Evolutionary conservation across 2,113 vertebrate genomes (phyloP).

Genomic region (Phycodurus eques): DNA sequence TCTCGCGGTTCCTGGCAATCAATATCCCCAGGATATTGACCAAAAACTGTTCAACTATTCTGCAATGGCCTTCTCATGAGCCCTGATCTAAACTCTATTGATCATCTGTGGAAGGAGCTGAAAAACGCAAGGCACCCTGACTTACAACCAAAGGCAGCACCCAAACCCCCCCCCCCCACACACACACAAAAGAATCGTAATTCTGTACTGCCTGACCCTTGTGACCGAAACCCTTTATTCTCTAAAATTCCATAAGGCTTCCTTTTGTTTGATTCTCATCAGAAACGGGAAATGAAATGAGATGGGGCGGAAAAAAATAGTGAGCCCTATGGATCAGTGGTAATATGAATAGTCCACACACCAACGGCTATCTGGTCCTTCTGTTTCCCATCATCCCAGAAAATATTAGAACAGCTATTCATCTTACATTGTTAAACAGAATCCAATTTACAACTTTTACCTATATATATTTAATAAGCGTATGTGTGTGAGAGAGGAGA

Average conservation of each 20-base stretch:
- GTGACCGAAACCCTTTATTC: conserved; percentile 5
- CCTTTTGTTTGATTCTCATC: conserved; percentile 11
- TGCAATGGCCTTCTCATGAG: not conserved
- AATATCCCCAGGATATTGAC: too few relatives aligned
- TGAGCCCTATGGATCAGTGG: conserved; percentile 26
- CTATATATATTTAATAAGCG: conserved; percentile 37
- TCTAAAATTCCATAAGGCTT: not conserved
- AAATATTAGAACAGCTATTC: conserved; percentile 72
- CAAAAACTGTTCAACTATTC: not conserved
- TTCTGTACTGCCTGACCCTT: not conserved
- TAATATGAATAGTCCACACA: conserved; percentile 50
- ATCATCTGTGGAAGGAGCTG: not conserved
- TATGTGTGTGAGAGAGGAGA: conserved; percentile 18
- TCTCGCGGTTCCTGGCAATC: too few relatives aligned
- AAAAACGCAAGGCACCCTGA: not conserved
- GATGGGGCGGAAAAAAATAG: conserved; percentile 22
- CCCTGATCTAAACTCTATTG: not conserved
- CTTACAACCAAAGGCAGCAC: not conserved
- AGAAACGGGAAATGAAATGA: conserved; percentile 25
- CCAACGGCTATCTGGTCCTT: conserved; percentile 71
- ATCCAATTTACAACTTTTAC: conserved; percentile 72
- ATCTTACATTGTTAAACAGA: conserved; percentile 54
- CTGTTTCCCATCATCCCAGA: conserved; percentile 73
- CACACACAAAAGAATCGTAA: not conserved
- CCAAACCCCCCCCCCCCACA: too few relatives aligned